Evolutionary conservation across 2,113 vertebrate species (phyloP).

Genomic region (Eptatretus burgeri): DNA sequence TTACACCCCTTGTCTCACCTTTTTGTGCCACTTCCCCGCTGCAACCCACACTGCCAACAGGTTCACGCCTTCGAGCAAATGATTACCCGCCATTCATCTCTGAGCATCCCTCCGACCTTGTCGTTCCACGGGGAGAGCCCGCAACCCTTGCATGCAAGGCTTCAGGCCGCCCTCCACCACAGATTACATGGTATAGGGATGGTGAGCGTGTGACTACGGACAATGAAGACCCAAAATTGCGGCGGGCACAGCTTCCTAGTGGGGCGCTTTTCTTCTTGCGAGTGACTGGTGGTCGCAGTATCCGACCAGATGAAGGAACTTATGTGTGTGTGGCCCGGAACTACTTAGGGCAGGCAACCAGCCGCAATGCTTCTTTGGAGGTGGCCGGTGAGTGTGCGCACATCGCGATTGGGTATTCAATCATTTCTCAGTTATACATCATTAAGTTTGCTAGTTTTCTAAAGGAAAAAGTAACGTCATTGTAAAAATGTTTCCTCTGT

Average conservation of each 20-base stretch:
- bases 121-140: conserved; percentile 3
- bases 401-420: too few relatives aligned
- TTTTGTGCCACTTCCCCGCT: too few relatives aligned
- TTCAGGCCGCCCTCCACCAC: conserved; percentile 2
- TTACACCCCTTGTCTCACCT: too few relatives aligned
- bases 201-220: background rate
- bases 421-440: too few relatives aligned
- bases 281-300: background rate
- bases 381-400: background rate
- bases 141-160: background rate
- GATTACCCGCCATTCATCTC: background rate
- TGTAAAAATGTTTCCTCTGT: too few relatives aligned
- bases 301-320: background rate
- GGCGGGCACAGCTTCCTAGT: background rate
- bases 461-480: too few relatives aligned
- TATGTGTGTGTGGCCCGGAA: conserved; percentile 3
- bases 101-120: conserved; percentile 1
- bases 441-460: too few relatives aligned
- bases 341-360: background rate
- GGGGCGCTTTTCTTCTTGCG: conserved; percentile 5
- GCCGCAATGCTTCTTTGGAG: conserved; percentile 5
- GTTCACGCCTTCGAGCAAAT: conserved; percentile 1
- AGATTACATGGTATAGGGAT: background rate
- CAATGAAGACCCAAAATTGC: background rate
- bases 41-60: background rate